These are phyloP conservation scores for Eleutherodactylus coqui DNA, from an alignment of 2,797 vertebrate genomes.

Conservation along the genomic window DNA sequence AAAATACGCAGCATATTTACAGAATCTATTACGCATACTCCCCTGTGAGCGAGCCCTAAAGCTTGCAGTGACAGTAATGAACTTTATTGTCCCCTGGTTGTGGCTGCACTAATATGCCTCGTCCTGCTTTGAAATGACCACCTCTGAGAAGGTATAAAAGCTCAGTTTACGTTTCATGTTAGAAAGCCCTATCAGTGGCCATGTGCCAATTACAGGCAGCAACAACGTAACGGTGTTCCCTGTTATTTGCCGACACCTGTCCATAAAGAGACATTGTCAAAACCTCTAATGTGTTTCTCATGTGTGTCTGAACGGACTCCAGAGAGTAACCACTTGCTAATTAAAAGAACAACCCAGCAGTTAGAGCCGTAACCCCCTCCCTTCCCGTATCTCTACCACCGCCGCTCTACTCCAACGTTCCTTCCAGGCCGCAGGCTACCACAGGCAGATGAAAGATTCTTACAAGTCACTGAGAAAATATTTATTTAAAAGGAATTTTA, in stretches of 20 bases:
- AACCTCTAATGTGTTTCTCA: conserved; percentile 56
- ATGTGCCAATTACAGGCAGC: conserved; percentile 53
- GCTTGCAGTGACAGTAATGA: conserved; percentile 30
- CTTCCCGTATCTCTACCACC: not conserved
- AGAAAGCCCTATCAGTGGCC: conserved; percentile 39
- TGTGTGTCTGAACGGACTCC: conserved; percentile 44
- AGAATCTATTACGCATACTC: too few species aligned
- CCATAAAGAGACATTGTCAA: conserved; percentile 37
- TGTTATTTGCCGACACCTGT: conserved; percentile 51
- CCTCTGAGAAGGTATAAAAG: conserved; percentile 54
- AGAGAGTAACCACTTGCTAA: conserved; percentile 41
- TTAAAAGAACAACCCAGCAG: conserved; percentile 33
- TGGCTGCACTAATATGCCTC: conserved; percentile 33
- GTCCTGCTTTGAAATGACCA: conserved; percentile 51
- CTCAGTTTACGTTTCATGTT: conserved; percentile 45
- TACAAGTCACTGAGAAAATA: conserved; percentile 42
- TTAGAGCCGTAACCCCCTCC: conserved; percentile 13
- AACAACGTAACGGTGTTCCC: conserved; percentile 29
- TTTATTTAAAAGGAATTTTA: conserved; percentile 45
- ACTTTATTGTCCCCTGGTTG: conserved; percentile 35
- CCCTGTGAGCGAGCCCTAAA: too few species aligned
- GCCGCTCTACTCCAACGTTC: not conserved
- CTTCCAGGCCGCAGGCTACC: conserved; percentile 18
- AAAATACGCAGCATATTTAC: too few species aligned
- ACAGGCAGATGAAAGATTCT: conserved; percentile 32